A percentile compares a stretch with the other conserved stretches of the same genome.
Conservation (phyloP, 2,888 invertebrate species). For the Geophilus truncorum region DNA sequence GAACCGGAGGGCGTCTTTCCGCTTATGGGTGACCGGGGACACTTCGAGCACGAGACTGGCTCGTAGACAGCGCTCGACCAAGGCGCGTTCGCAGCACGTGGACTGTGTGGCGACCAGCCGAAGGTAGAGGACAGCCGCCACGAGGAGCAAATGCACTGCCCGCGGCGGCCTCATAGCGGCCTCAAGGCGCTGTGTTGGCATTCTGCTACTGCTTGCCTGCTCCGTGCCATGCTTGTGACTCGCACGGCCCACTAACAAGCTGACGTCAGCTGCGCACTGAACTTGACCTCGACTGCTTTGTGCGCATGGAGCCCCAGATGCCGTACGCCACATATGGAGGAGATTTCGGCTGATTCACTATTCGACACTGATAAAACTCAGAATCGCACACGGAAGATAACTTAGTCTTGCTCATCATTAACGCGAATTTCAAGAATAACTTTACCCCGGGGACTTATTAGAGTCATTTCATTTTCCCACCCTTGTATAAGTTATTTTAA, state of each 20-base stretch:
- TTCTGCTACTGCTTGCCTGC: slow-evolving; percentile 2
- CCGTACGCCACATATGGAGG: not conserved
- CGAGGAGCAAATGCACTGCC: slow-evolving; percentile 7
- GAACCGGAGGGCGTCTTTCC: not conserved
- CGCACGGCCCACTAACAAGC: not conserved
- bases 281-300: not conserved
- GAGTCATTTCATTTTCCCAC: not conserved
- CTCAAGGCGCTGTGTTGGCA: slow-evolving; percentile 16
- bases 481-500: no score
- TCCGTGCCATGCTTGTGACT: slow-evolving; percentile 7
- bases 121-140: not conserved
- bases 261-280: slow-evolving; percentile 15
- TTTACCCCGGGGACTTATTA: not conserved
- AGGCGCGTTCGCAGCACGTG: not conserved
- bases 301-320: slow-evolving; percentile 11
- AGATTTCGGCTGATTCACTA: not conserved
- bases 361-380: not conserved
- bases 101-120: slow-evolving; percentile 8
- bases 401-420: not conserved
- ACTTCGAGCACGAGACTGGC: not conserved
- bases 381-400: not conserved
- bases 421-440: not conserved
- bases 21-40: not conserved
- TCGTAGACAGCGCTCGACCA: not conserved
- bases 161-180: slow-evolving; percentile 11